Percentiles rank a stretch among this genome's conserved stretches.
phyloP scores from a whole-genome alignment of 2,888 invertebrate species.

The Tetheella fluctuosa region DNA sequence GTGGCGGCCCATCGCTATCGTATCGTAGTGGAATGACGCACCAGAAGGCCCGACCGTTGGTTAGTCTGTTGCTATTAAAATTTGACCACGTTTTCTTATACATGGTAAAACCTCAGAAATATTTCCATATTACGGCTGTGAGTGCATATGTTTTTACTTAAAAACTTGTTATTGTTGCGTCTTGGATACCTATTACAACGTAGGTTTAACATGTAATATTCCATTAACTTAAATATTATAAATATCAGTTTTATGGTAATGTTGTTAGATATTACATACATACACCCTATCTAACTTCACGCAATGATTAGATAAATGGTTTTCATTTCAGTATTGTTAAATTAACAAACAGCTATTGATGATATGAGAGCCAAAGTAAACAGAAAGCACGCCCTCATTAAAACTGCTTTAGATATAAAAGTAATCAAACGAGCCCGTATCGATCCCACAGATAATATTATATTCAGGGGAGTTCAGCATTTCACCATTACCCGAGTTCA shows the following conservation, averaged over 20 bases:
- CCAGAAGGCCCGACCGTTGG: constrained; percentile 65
- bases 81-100: constrained; percentile 27
- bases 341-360: constrained; percentile 11
- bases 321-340: neutral
- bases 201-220: neutral
- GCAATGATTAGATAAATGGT: neutral
- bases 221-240: neutral
- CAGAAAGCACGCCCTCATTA: constrained; percentile 44
- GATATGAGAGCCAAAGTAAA: constrained; percentile 19
- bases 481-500: constrained; percentile 78
- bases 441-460: constrained; percentile 64
- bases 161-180: constrained; percentile 47
- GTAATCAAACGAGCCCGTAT: constrained; percentile 51
- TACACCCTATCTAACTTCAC: neutral
- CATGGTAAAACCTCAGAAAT: constrained; percentile 34
- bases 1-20: constrained; percentile 59
- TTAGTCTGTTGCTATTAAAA: constrained; percentile 52
- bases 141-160: constrained; percentile 38
- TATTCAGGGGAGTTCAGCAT: constrained; percentile 60
- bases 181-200: constrained; percentile 12
- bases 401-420: constrained; percentile 39
- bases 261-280: neutral
- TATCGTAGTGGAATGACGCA: constrained; percentile 72
- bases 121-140: constrained; percentile 55
- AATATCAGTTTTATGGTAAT: neutral